Conservation (phyloP, 2,797 vertebrate genomes). For the Cirrhinus molitorella region DNA sequence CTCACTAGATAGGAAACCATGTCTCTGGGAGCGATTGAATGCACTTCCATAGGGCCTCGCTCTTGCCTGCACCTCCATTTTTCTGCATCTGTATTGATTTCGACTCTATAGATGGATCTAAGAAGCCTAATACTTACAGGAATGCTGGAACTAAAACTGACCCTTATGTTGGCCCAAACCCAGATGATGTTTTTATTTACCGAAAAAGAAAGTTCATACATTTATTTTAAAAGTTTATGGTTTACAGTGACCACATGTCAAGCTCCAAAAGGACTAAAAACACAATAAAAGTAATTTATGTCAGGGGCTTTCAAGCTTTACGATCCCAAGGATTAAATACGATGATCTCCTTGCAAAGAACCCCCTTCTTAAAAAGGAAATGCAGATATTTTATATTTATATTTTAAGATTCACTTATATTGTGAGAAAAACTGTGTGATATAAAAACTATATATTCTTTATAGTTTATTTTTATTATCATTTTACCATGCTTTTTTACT, state of each 20-base stretch:
- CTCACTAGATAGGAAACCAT: constrained; percentile 69
- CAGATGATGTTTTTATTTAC: neutral
- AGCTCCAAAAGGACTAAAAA: constrained; percentile 1
- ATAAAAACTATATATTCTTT: too few relatives aligned
- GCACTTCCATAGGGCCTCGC: constrained; percentile 3
- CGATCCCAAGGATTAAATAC: neutral
- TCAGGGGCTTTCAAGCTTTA: neutral
- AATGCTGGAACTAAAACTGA: neutral
- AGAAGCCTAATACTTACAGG: neutral
- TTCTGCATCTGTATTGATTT: neutral
- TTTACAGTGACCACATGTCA: neutral
- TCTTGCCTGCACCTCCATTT: neutral
- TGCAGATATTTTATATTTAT: neutral
- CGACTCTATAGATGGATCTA: neutral
- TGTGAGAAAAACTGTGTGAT: neutral
- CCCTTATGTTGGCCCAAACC: neutral
- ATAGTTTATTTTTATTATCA: too few relatives aligned
- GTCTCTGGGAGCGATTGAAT: neutral
- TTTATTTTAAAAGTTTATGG: neutral
- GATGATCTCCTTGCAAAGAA: neutral
- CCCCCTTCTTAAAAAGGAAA: neutral
- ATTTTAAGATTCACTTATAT: neutral
- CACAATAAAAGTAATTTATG: neutral
- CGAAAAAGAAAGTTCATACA: neutral
- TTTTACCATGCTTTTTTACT: too few relatives aligned